phyloP scores from a whole-genome alignment of 2,888 invertebrate species.

The Aplocera efformata region DNA sequence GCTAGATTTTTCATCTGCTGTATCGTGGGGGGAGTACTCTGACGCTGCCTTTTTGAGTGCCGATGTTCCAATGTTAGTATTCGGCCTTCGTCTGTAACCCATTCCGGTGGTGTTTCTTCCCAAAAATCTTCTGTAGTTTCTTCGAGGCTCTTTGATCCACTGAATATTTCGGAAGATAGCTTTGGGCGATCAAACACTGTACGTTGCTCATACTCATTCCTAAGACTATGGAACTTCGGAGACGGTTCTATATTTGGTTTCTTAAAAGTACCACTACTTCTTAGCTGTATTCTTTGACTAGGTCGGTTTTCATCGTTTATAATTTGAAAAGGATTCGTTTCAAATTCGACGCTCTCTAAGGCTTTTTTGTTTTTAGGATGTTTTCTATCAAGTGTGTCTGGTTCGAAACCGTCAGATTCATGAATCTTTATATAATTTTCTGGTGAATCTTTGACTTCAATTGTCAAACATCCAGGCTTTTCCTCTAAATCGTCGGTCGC shows the following conservation, averaged over 20 bases:
- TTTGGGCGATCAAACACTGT: slow-evolving; percentile 67
- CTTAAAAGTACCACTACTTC: slow-evolving; percentile 86
- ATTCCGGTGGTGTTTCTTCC: slow-evolving; percentile 57
- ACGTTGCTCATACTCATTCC: slow-evolving; percentile 87
- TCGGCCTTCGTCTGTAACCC: slow-evolving; percentile 80
- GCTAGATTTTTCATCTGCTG: slow-evolving; percentile 70
- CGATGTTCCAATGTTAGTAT: slow-evolving; percentile 86
- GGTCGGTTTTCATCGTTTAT: slow-evolving; percentile 40
- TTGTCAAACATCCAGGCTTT: slow-evolving; percentile 90
- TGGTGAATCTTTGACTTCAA: slow-evolving; percentile 90
- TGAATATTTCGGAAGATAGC: slow-evolving; percentile 47
- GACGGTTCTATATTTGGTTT: slow-evolving; percentile 66
- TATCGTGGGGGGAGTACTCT: slow-evolving; percentile 74
- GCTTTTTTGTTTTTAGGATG: slow-evolving; percentile 73
- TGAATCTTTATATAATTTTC: slow-evolving; percentile 87
- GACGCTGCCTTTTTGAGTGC: slow-evolving; percentile 87
- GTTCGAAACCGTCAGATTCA: slow-evolving; percentile 91
- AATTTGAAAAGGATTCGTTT: slow-evolving; percentile 56
- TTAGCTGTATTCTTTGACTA: slow-evolving; percentile 80
- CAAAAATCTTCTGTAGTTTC: slow-evolving; percentile 49
- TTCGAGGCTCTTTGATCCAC: slow-evolving; percentile 52
- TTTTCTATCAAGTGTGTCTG: slow-evolving; percentile 91
- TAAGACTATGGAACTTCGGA: slow-evolving; percentile 83
- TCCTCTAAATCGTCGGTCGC: slow-evolving; percentile 69
- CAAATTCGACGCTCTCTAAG: slow-evolving; percentile 50